Evolutionary conservation across 2,888 invertebrate species (phyloP).

Genomic region (Rhamnusium bicolor): DNA sequence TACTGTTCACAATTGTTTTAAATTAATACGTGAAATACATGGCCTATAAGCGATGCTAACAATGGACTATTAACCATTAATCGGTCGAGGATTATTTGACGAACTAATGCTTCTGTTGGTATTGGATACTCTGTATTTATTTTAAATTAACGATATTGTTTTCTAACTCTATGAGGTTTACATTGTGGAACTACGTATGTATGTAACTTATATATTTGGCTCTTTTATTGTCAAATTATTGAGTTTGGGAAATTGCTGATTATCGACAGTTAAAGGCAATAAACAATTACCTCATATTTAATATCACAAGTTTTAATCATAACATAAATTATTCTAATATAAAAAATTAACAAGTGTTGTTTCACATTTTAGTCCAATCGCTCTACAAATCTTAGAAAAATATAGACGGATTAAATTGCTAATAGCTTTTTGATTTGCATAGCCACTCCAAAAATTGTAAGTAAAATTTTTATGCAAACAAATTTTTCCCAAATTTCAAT

Average conservation of each 20-base stretch:
- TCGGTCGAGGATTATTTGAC: conserved; percentile 4
- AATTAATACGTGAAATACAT: conserved; percentile 53
- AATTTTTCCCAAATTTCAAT: too few species aligned
- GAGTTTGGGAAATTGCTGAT: neutral
- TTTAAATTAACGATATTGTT: neutral
- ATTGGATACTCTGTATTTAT: neutral
- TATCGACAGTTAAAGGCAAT: too few species aligned
- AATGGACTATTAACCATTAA: conserved; percentile 28
- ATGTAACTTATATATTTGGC: neutral
- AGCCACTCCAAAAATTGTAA: too few species aligned
- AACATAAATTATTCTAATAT: too few species aligned
- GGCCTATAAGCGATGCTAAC: conserved; percentile 37
- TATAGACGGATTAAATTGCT: too few species aligned
- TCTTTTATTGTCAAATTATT: neutral
- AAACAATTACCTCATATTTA: too few species aligned
- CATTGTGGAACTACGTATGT: neutral
- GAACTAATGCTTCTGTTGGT: neutral
- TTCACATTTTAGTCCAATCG: too few species aligned
- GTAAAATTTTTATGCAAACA: too few species aligned
- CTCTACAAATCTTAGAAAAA: too few species aligned
- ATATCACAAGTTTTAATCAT: too few species aligned
- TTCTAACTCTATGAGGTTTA: neutral
- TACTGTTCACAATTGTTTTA: conserved; percentile 60
- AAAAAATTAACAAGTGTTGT: too few species aligned
- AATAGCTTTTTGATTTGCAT: too few species aligned